Evolutionary conservation across 1,140 invertebrate species (phyloP), one percentile per base, ranked within the genome.

Genomic region (Mylabris phalerata): DNA sequence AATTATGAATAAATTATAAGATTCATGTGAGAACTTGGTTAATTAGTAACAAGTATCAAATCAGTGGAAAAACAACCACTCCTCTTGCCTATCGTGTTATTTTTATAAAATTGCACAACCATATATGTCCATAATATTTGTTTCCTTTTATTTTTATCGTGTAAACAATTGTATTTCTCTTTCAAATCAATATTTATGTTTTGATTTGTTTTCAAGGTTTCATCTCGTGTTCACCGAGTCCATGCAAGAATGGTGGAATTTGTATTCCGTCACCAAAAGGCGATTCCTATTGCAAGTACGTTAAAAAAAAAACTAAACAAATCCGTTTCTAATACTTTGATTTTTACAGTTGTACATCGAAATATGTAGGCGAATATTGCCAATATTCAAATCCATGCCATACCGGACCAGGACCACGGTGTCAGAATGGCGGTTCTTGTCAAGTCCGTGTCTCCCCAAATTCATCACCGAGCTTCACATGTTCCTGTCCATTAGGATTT

Each of bases 381-480:
- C 89, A 97, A 71, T 85, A 93, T 72, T 78, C 84, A 58, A 96
- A 97, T 77, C 94, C 95, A 1, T 98, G 95, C 74, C 83, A 90
- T 68, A 92, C 89, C 47, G 90, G 86, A 4, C 63, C 84, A 0
- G 83, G 82, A 24, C 79, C 83, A 9, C 83, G 90, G 44, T 94
- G 90, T 75, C 91, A 95, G 75, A 98, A 98, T 74, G 92, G 92
- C 4, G 95, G 93, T 47, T 89, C 89, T 2, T 98, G 95, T 74
- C 77, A 86, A 55, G 90, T 94, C 19, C 78, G 83, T 48, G 82
- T 85, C 51, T 84, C 83, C 9, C 77, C 77, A 25, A 72, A 77
- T 7, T 79, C 80, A 0, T 82, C 84, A 0, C 89, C 90, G 0
- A 83, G 84, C 10, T 96, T 95, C 78, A 82, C 81, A 54, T 97